Base-by-base conservation (phyloP, 2,888 invertebrate species). In the Ormyrus nitidulus region DNA sequence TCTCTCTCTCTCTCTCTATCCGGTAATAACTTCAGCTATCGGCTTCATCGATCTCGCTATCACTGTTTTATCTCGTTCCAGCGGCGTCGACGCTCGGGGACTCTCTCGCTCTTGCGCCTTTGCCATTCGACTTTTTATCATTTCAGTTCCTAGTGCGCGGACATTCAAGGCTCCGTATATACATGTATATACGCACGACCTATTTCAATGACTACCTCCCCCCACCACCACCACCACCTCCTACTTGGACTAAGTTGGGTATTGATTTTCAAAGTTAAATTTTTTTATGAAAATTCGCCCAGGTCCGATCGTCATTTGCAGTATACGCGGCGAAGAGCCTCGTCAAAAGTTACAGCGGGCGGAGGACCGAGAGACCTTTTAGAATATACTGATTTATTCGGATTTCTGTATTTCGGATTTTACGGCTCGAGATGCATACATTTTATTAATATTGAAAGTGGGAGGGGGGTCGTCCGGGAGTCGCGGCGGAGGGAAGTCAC, bases 11-110 rank as follows among this genome's bases (percentile, higher is more conserved):
- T 88, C 88, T 84, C 88, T 89, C 90, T 89, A 90, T 90, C 90
- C 90, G 89, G 90, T 90, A 90, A 90, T 90, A 90, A 90, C 89
- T 90, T 89, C 84, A 85, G 86, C 87, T 90, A 90, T 90, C 90
- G 86, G 86, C 88, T 89, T 89, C 90, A 90, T 90, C 87, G 89
- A 90, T 90, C 89, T 90, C 87, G 86, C 88, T 90, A 90, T 90
- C 90, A 86, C 88, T 87, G 88, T 87, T 90, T 90, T 90, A 90
- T 90, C 90, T 90, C 86, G 85, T 83, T 88, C 87, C 89, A 90
- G 85, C 87, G 88, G 88, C 90, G 89, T 87, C 89, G 88, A 85
- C 86, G 85, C 84, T 84, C 86, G 86, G 86, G 88, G 88, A 85
- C 87, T 80, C 80, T 19, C 74, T 77, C 61, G 5, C 56, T 49